Base-by-base conservation (phyloP, 2,797 vertebrate species). In the Prunella strophiata region DNA sequence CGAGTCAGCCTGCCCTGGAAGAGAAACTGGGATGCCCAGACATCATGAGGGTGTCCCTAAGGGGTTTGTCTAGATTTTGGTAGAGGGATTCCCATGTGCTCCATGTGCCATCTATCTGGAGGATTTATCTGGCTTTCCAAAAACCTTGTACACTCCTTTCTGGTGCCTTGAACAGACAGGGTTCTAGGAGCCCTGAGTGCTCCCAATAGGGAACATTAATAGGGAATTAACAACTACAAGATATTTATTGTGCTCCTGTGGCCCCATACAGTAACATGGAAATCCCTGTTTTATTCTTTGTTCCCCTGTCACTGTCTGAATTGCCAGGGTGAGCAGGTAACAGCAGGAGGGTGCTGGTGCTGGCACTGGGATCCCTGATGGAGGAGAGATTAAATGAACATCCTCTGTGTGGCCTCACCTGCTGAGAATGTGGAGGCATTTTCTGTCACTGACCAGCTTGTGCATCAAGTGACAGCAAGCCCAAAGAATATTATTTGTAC, bases 71-170 rank as follows among this genome's bases (percentile, higher is more conserved):
- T 26, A 2, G 32, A 6, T 26, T 36, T 61, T 0, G 2, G 16
- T 1, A 6, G 27, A 45, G 43, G 16, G 36, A 17, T 36, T 38
- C 32, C 5, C 0, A 0, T 10, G 16, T 10, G 16, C 1, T 71
- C 19, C 11, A 0, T 2, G 7, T 42, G 59, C 47, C 17, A 0
- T 36, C 58, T 10, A 2, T 12, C 29, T 26, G 68, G 11, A 6
- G 34, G 27, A 13, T 1, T 5, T 2, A 4, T 19, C 45, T 50
- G 38, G 2, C 38, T 82, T 72, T 73, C 59, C 52, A 51, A 43
- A 50, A 65, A 14, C 22, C 16, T 45, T 30, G 3, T 21, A 8
- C 16, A 7, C 13, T 21, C 34, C 19, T 30, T 23, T n/a, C 42
- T n/a, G 61, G 26, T 30, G 29, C 52, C n/a, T 48, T 7, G 27